Evolutionary conservation across 2,888 invertebrate genomes (phyloP).

Genomic region (Hedychridium roseum): DNA sequence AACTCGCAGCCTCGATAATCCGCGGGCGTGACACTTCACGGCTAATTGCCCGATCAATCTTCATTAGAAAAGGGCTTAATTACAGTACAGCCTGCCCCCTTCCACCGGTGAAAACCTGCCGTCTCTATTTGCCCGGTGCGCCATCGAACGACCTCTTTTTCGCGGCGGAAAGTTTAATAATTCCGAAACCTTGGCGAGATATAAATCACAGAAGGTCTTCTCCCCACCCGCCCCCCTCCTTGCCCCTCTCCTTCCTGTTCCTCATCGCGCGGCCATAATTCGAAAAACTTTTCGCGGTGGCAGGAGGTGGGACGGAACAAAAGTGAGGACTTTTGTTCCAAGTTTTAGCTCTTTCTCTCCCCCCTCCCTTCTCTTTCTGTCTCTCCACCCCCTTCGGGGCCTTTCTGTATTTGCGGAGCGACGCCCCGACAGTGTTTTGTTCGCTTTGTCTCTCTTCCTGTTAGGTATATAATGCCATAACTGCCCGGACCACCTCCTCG

Average conservation of each 20-base stretch:
- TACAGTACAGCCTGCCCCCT: slow-evolving; percentile 42
- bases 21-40: slow-evolving; percentile 36
- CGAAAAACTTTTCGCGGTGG: slow-evolving; percentile 62
- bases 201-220: slow-evolving; percentile 48
- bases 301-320: slow-evolving; percentile 58
- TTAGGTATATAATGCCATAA: slow-evolving; percentile 48
- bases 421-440: slow-evolving; percentile 61
- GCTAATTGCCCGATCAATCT: slow-evolving; percentile 56
- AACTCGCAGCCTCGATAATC: no score
- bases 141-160: slow-evolving; percentile 17
- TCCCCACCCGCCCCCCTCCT: slow-evolving; percentile 29
- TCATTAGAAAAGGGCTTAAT: slow-evolving; percentile 56
- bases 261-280: slow-evolving; percentile 53
- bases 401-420: slow-evolving; percentile 57
- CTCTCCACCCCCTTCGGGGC: slow-evolving; percentile 8
- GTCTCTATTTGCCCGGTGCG: no score
- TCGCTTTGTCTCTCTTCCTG: slow-evolving; percentile 60
- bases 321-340: slow-evolving; percentile 62
- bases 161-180: slow-evolving; percentile 42
- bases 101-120: slow-evolving; percentile 4
- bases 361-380: slow-evolving; percentile 13
- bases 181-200: slow-evolving; percentile 52
- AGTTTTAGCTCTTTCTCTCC: slow-evolving; percentile 50
- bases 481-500: slow-evolving; percentile 34
- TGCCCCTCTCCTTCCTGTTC: slow-evolving; percentile 29